Conservation (phyloP, 2,888 invertebrate species). For the Pristionchus arcanus region DNA sequence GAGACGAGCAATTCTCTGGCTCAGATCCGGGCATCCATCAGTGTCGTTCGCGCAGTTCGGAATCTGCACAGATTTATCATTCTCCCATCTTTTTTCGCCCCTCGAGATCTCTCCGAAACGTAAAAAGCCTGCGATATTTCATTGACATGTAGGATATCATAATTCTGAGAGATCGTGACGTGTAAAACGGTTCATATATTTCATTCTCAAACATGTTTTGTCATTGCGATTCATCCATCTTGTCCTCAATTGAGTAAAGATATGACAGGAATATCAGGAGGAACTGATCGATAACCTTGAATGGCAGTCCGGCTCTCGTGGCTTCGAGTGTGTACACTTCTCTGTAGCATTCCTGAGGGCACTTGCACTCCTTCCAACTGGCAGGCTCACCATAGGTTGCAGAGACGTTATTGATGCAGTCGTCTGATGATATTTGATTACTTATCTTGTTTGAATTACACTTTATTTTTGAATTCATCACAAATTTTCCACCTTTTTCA, state of each 20-base stretch:
- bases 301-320: constrained; percentile 15
- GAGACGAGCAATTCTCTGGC: constrained; percentile 16
- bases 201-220: no score
- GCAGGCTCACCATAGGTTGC: background rate
- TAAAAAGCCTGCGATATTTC: no score
- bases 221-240: no score
- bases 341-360: constrained; percentile 25
- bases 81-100: background rate
- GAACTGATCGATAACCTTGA: background rate
- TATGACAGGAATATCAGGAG: no score
- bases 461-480: background rate
- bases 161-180: no score
- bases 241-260: no score
- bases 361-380: background rate
- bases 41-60: constrained; percentile 34
- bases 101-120: no score
- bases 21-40: constrained; percentile 21
- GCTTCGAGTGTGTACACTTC: background rate
- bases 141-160: no score
- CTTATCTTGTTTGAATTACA: background rate
- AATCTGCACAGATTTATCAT: background rate
- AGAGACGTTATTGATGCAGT: constrained; percentile 1
- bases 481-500: background rate
- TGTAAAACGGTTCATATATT: no score
- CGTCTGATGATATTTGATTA: background rate